phyloP scores from a whole-genome alignment of 1,140 invertebrate genomes.

The Cydia amplana region DNA sequence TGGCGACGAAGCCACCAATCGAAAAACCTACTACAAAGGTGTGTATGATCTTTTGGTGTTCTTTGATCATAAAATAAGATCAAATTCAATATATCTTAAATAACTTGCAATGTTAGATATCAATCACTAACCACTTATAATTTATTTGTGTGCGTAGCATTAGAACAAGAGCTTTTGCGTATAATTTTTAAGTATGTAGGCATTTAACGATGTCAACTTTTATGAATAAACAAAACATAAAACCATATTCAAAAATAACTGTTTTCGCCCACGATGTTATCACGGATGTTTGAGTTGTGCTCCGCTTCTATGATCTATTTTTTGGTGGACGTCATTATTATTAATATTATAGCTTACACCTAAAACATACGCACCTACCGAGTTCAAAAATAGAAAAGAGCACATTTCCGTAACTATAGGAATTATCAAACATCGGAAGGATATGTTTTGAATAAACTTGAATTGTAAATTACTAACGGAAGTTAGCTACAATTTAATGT shows the following conservation, averaged over 20 bases:
- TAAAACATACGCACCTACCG: not conserved
- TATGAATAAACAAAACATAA: slow-evolving; percentile 25
- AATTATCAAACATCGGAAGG: not conserved
- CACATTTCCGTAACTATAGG: slow-evolving; percentile 10
- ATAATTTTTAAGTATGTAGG: not conserved
- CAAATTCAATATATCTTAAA: not conserved
- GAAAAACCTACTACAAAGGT: slow-evolving; percentile 72
- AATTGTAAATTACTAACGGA: not conserved
- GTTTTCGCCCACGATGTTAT: slow-evolving; percentile 15
- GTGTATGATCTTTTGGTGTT: slow-evolving; percentile 30
- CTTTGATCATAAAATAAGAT: not conserved
- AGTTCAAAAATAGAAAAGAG: slow-evolving; percentile 15
- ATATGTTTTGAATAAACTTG: not conserved
- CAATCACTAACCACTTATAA: not conserved
- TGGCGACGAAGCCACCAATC: slow-evolving; percentile 72
- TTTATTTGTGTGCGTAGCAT: not conserved
- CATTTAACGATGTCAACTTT: slow-evolving; percentile 3
- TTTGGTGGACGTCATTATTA: slow-evolving; percentile 28
- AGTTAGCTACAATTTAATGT: too few relatives aligned
- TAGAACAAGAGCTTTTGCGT: not conserved
- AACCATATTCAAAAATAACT: slow-evolving; percentile 16
- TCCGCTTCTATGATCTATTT: slow-evolving; percentile 16
- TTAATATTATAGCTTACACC: slow-evolving; percentile 15
- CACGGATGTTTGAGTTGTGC: slow-evolving; percentile 22
- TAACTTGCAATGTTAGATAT: not conserved